Evolutionary conservation across 2,113 vertebrate genomes (phyloP).

Genomic region (Bungarus multicinctus): DNA sequence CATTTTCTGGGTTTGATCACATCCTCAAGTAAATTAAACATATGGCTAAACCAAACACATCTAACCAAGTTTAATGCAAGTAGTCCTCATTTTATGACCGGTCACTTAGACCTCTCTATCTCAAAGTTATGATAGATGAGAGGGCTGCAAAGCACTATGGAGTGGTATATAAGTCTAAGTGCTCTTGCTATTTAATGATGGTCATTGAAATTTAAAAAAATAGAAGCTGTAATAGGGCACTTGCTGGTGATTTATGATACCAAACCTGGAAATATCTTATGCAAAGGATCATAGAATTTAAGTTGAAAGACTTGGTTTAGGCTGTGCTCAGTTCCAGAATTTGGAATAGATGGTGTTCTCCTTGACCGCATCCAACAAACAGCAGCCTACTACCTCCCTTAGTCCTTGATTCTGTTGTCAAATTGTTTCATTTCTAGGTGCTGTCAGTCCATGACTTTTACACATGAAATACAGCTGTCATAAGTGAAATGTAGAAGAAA

Average conservation of each 20-base stretch:
- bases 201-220: background rate
- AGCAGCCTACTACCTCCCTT: background rate
- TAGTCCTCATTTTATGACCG: background rate
- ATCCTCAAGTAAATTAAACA: background rate
- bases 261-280: background rate
- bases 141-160: background rate
- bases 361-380: background rate
- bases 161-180: background rate
- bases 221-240: background rate
- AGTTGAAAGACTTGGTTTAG: background rate
- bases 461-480: background rate
- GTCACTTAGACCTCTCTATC: background rate
- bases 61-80: background rate
- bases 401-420: background rate
- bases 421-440: background rate
- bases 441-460: background rate
- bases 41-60: background rate
- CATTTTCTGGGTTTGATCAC: background rate
- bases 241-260: background rate
- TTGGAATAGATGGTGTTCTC: background rate
- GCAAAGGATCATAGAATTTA: background rate
- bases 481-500: background rate
- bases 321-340: background rate
- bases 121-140: background rate
- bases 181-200: background rate